These are phyloP conservation scores for Atta cephalotes DNA, from an alignment of 1,140 invertebrate species.

Conservation along the genomic window DNA sequence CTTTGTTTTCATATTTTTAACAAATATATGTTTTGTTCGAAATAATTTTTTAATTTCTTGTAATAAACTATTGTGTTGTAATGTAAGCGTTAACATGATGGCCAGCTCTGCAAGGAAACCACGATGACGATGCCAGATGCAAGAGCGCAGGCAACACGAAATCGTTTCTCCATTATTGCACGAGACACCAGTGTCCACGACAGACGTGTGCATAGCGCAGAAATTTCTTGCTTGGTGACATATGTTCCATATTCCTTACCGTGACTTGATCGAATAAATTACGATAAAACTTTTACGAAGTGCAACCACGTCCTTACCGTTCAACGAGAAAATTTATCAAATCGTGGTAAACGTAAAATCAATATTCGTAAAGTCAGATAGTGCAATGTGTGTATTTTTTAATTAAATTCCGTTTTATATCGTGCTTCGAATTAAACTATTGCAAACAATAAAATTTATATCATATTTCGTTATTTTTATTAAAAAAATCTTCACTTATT, in stretches of 20 bases:
- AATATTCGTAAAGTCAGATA: conserved; percentile 7
- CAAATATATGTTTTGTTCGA: neutral
- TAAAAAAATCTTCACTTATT: neutral
- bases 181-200: conserved; percentile 48
- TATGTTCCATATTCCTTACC: conserved; percentile 46
- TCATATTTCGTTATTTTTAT: neutral
- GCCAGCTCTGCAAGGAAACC: conserved; percentile 14
- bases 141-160: conserved; percentile 9
- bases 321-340: neutral
- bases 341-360: conserved; percentile 29
- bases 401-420: conserved; percentile 34
- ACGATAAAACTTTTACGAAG: conserved; percentile 47
- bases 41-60: conserved; percentile 28
- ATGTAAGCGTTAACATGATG: conserved; percentile 48
- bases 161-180: conserved; percentile 50
- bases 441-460: neutral
- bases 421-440: neutral
- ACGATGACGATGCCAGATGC: conserved; percentile 57
- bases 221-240: conserved; percentile 51
- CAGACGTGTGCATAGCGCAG: conserved; percentile 57
- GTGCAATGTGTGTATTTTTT: neutral
- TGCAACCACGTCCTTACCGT: neutral
- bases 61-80: conserved; percentile 11
- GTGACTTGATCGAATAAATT: conserved; percentile 58
- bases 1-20: neutral